phyloP scores from a whole-genome alignment of 2,113 vertebrate genomes.

The Pycnonotus jocosus region DNA sequence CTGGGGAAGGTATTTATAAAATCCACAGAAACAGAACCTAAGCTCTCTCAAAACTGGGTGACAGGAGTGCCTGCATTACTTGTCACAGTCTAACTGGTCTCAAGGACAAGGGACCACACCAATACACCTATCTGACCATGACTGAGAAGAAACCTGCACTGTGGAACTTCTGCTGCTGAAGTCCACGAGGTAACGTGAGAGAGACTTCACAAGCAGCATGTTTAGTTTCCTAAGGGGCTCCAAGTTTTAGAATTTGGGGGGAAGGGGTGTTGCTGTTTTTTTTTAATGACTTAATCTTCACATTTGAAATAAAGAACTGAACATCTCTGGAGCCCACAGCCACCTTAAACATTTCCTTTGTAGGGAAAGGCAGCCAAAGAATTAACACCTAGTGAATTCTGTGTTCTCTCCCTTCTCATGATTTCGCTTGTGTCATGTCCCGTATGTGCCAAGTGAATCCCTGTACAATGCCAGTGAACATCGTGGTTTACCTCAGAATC shows the following conservation, averaged over 20 bases:
- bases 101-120: not conserved
- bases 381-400: not conserved
- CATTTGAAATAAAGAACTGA: not conserved
- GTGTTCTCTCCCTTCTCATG: not conserved
- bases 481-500: conserved; percentile 82
- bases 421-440: not conserved
- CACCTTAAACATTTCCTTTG: not conserved
- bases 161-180: not conserved
- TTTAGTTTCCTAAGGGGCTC: not conserved
- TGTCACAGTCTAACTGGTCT: not conserved
- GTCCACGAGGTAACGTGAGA: not conserved
- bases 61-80: not conserved
- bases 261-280: accelerated
- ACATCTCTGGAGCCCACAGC: not conserved
- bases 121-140: not conserved
- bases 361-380: not conserved
- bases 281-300: not conserved
- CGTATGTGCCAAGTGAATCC: not conserved
- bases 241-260: not conserved
- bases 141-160: not conserved
- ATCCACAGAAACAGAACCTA: not conserved
- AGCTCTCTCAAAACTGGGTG: not conserved
- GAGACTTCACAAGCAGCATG: not conserved
- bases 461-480: not conserved
- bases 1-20: not conserved